These are phyloP conservation scores for Asbolus verrucosus DNA, from an alignment of 1,140 invertebrate genomes.

Conservation along the genomic window DNA sequence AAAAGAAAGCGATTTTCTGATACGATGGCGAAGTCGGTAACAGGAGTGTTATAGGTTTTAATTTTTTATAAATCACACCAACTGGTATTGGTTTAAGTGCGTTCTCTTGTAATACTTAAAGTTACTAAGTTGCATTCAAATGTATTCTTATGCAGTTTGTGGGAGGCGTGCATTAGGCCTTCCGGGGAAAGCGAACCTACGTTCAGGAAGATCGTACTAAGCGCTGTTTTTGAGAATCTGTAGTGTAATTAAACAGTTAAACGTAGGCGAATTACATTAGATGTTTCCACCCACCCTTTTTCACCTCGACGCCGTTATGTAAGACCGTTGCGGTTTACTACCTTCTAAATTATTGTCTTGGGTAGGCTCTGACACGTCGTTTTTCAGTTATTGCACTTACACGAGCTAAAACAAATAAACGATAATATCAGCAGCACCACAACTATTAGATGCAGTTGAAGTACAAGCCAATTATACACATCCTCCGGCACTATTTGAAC, in stretches of 20 bases:
- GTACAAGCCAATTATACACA: slow-evolving; percentile 15
- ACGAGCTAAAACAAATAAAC: slow-evolving; percentile 30
- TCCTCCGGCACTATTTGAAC: slow-evolving; percentile 9
- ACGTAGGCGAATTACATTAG: slow-evolving; percentile 18
- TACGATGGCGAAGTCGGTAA: too few relatives aligned
- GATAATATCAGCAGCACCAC: slow-evolving; percentile 5
- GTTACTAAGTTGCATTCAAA: background rate
- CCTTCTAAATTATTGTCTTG: slow-evolving; percentile 20
- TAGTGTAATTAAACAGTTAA: slow-evolving; percentile 2
- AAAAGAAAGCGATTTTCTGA: too few relatives aligned
- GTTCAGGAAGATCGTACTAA: slow-evolving; percentile 6
- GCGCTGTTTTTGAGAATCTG: background rate
- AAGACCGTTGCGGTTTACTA: slow-evolving; percentile 19
- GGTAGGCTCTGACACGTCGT: slow-evolving; percentile 18
- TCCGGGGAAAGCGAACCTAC: slow-evolving; percentile 28
- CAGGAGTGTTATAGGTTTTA: too few relatives aligned
- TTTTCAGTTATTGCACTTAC: slow-evolving; percentile 19
- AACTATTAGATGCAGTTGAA: slow-evolving; percentile 23
- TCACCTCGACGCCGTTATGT: slow-evolving; percentile 20
- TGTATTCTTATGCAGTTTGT: background rate
- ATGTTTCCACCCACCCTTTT: slow-evolving; percentile 16
- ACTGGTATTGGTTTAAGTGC: background rate
- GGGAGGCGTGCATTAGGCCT: slow-evolving; percentile 4
- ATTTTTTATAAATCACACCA: background rate
- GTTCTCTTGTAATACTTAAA: slow-evolving; percentile 2